Evolutionary conservation across 1,140 invertebrate species (phyloP).

Genomic region (Drosophila rufa): DNA sequence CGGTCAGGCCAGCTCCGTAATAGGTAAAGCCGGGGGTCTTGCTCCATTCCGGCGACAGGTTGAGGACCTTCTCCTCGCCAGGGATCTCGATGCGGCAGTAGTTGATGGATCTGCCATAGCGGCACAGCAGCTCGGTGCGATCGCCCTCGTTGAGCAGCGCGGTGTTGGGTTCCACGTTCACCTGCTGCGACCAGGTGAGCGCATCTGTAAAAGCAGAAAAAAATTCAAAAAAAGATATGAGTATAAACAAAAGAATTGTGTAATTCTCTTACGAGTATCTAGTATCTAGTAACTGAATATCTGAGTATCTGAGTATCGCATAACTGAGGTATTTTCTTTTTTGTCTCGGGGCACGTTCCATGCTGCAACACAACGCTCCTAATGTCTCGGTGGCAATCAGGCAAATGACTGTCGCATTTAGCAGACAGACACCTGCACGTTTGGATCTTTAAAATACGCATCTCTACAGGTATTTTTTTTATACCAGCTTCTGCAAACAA

Average conservation of each 20-base stretch:
- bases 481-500: constrained; percentile 20
- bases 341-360: constrained; percentile 39
- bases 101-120: constrained; percentile 76
- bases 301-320: constrained; percentile 38
- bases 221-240: constrained; percentile 1
- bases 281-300: constrained; percentile 35
- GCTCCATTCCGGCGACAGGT: constrained; percentile 67
- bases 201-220: constrained; percentile 58
- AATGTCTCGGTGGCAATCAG: constrained; percentile 50
- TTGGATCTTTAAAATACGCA: constrained; percentile 66
- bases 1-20: constrained; percentile 86
- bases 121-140: constrained; percentile 85
- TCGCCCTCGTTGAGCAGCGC: constrained; percentile 84
- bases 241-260: constrained; percentile 31
- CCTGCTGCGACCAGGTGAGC: constrained; percentile 71
- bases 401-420: constrained; percentile 52
- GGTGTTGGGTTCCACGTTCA: constrained; percentile 79
- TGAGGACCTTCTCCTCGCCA: constrained; percentile 82
- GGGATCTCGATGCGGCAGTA: constrained; percentile 86
- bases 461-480: constrained; percentile 11
- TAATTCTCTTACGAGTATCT: constrained; percentile 49
- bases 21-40: constrained; percentile 85
- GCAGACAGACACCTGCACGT: constrained; percentile 48
- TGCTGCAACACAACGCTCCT: constrained; percentile 19
- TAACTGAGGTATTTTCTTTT: constrained; percentile 21